Evolutionary conservation across 2,797 vertebrate species (phyloP).

Genomic region (Corythornis leucogaster): DNA sequence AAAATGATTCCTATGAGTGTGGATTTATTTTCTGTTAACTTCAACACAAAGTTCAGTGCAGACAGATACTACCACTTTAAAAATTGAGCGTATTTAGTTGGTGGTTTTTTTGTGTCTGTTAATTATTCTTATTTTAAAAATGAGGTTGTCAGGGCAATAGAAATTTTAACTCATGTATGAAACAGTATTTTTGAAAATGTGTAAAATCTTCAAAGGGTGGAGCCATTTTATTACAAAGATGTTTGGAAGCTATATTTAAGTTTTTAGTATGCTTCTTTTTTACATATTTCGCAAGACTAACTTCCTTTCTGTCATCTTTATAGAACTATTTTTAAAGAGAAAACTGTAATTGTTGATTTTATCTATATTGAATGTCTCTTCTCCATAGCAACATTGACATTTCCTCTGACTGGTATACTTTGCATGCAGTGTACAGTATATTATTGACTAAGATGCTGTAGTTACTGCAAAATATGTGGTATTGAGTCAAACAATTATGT

Average conservation of each 20-base stretch:
- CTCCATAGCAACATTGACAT: conserved; percentile 21
- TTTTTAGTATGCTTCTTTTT: background rate
- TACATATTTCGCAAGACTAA: background rate
- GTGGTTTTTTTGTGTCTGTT: background rate
- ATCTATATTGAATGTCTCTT: conserved; percentile 12
- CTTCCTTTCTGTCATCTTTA: background rate
- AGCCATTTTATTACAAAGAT: background rate
- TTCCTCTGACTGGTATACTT: background rate
- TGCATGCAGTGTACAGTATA: background rate
- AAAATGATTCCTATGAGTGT: background rate
- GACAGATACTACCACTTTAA: conserved; percentile 4
- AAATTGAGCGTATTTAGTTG: conserved; percentile 15
- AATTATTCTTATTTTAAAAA: background rate
- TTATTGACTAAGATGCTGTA: background rate
- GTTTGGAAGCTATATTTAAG: background rate
- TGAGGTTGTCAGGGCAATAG: background rate
- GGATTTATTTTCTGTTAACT: background rate
- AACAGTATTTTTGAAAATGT: background rate
- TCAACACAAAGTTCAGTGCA: conserved; percentile 12
- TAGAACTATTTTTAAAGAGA: background rate
- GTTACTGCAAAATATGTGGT: background rate
- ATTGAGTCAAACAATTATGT: background rate
- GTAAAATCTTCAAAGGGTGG: background rate
- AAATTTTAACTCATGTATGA: background rate
- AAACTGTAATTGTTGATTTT: background rate